Percentiles rank a stretch among this genome's conserved stretches.
phyloP scores from a whole-genome alignment of 2,113 vertebrate species.

The Gopherus flavomarginatus region DNA sequence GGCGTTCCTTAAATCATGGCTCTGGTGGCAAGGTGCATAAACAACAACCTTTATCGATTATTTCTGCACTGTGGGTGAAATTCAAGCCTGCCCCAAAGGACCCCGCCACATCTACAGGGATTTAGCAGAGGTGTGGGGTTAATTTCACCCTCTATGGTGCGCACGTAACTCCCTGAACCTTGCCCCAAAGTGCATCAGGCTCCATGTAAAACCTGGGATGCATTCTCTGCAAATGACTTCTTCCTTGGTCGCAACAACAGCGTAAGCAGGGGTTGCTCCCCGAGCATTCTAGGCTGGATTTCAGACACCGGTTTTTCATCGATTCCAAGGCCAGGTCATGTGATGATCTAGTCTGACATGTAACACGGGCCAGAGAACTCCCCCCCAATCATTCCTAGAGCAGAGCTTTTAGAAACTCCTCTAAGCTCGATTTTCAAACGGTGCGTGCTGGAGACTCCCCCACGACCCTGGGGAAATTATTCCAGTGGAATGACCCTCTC shows the following conservation, averaged over 20 bases:
- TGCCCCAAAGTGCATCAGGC: not conserved
- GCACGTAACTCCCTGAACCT: not conserved
- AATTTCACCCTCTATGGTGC: not conserved
- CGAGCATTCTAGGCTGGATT: not conserved
- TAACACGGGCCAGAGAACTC: not conserved
- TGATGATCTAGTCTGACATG: not conserved
- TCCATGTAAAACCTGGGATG: not conserved
- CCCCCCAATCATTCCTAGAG: too few species aligned
- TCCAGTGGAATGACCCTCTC: not conserved
- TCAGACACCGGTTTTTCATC: not conserved
- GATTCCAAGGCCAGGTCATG: not conserved
- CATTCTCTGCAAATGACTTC: not conserved
- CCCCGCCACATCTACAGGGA: not conserved
- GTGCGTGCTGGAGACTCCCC: too few species aligned
- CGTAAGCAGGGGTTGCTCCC: not conserved
- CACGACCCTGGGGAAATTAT: not conserved
- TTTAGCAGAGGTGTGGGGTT: not conserved
- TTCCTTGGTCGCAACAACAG: not conserved
- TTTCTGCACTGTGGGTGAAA: not conserved
- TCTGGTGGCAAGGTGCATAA: not conserved
- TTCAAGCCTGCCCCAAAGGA: not conserved
- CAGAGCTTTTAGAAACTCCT: too few species aligned
- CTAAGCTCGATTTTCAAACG: not conserved
- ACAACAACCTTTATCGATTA: rapidly evolving
- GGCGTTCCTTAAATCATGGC: rapidly evolving